phyloP scores from a whole-genome alignment of 64 coral and sea anemone species.

The Pachyseris speciosa region DNA sequence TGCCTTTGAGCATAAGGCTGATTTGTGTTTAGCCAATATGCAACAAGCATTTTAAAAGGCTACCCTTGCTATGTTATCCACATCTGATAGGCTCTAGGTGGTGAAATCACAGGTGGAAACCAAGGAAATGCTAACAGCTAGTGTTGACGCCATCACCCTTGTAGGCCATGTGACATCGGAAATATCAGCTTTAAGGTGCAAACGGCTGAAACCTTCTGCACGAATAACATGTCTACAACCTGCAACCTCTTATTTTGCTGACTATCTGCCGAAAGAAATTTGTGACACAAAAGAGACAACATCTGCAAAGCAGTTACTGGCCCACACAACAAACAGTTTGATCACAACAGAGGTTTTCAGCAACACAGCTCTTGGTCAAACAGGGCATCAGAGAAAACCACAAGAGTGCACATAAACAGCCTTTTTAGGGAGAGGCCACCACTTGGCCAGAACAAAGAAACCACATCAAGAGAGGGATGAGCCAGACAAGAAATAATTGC shows the following conservation, averaged over 20 bases:
- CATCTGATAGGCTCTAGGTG: slow-evolving; percentile 1
- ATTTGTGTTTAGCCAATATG: slow-evolving; percentile 50
- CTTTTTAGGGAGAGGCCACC: slow-evolving; percentile 11
- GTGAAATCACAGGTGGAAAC: neutral
- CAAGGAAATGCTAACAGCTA: neutral
- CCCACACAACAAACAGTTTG: neutral
- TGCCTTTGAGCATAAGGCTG: neutral
- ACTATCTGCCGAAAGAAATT: neutral
- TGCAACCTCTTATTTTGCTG: neutral
- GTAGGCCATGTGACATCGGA: neutral
- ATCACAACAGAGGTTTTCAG: neutral
- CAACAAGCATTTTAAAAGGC: slow-evolving; percentile 43
- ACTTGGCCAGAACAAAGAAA: neutral
- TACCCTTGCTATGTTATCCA: neutral
- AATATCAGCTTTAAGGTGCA: neutral
- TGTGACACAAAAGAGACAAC: slow-evolving; percentile 25
- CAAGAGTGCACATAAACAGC: neutral
- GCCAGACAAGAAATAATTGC: neutral
- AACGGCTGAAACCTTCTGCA: neutral
- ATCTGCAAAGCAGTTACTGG: neutral
- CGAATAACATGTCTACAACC: neutral
- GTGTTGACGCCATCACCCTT: neutral
- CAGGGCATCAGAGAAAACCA: neutral
- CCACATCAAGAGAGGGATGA: neutral
- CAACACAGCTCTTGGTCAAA: neutral